phyloP scores from a whole-genome alignment of 2,888 invertebrate genomes.

The Sarcophaga rosellei region DNA sequence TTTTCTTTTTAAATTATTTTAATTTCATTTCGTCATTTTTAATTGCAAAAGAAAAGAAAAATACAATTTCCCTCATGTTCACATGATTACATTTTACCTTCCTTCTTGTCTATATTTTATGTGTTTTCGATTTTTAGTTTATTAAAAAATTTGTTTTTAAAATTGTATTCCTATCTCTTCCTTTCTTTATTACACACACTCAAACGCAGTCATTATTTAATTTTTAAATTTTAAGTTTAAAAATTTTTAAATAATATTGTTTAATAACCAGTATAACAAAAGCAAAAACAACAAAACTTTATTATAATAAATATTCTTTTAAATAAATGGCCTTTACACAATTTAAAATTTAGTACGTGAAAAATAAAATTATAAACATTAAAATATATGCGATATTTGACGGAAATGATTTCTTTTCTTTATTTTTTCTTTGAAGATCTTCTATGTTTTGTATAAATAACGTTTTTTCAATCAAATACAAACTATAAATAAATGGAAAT shows the following conservation, averaged over 20 bases:
- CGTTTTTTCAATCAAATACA: no score
- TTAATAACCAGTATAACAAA: slow-evolving; percentile 13
- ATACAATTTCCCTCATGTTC: slow-evolving; percentile 55
- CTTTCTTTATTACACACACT: slow-evolving; percentile 21
- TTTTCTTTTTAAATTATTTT: slow-evolving; percentile 8
- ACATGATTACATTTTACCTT: no score
- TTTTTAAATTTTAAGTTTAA: slow-evolving; percentile 64
- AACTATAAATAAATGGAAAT: neutral
- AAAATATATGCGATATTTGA: slow-evolving; percentile 41
- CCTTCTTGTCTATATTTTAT: no score
- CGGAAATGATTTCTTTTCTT: slow-evolving; percentile 7
- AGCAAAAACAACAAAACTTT: slow-evolving; percentile 18
- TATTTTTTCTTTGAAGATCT: neutral
- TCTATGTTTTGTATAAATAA: no score
- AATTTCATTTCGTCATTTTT: slow-evolving; percentile 72
- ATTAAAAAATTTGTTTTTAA: no score
- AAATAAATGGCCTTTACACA: slow-evolving; percentile 55
- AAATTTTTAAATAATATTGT: slow-evolving; percentile 54
- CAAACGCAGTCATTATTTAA: slow-evolving; percentile 62
- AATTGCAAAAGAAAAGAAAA: slow-evolving; percentile 62
- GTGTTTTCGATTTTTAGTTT: no score
- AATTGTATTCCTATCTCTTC: neutral
- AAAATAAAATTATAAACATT: slow-evolving; percentile 45
- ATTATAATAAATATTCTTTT: slow-evolving; percentile 16
- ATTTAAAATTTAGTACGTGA: slow-evolving; percentile 45